Evolutionary conservation across 2,797 vertebrate species (phyloP).

Genomic region (Enoplosus armatus): DNA sequence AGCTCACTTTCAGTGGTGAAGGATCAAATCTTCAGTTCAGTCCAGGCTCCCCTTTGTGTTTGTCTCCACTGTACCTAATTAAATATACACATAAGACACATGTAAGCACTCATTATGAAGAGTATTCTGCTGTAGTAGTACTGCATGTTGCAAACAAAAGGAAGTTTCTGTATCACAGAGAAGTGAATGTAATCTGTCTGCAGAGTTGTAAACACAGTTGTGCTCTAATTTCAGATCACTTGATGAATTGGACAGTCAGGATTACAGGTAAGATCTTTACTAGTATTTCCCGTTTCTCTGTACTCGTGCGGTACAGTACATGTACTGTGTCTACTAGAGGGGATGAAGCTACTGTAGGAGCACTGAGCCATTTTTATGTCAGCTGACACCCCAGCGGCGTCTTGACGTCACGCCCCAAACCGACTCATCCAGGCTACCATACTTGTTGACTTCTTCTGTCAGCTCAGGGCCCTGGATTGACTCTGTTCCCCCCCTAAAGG

Average conservation of each 20-base stretch:
- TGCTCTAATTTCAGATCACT: slow-evolving; percentile 74
- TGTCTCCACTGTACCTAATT: neutral
- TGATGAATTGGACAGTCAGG: slow-evolving; percentile 73
- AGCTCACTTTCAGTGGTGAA: neutral
- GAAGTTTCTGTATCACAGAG: neutral
- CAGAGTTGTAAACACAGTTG: neutral
- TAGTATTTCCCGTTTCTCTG: neutral
- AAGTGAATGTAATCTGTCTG: too few relatives aligned
- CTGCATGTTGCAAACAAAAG: too few relatives aligned
- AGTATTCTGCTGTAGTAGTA: too few relatives aligned
- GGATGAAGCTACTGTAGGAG: neutral
- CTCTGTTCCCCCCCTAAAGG: neutral
- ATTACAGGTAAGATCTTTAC: slow-evolving; percentile 63
- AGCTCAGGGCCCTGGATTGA: neutral
- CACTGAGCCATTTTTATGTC: neutral
- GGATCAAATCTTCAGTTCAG: neutral
- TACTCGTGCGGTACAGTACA: neutral
- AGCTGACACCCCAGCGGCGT: neutral
- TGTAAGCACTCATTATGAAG: too few relatives aligned
- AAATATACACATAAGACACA: neutral
- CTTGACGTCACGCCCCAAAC: neutral
- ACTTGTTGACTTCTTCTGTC: neutral
- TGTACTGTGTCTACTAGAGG: neutral
- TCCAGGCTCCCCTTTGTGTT: neutral
- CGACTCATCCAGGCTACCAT: neutral